Conservation (phyloP, 92 coral and sea anemone genomes). For the Virgularia gustaviana region DNA sequence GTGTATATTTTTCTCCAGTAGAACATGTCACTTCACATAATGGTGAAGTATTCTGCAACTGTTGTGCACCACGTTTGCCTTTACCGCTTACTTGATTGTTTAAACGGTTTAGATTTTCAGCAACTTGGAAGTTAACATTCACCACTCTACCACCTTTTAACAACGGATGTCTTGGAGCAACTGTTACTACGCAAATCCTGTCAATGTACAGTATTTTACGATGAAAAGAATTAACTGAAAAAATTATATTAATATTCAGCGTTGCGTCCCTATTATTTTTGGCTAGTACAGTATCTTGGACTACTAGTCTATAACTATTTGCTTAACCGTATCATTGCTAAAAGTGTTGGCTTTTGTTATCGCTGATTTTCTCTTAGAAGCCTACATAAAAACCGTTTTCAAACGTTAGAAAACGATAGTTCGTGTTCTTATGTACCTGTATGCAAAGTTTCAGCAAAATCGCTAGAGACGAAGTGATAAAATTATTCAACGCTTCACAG, state of each 20-base stretch:
- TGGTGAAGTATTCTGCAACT: constrained; percentile 59
- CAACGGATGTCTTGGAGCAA: constrained; percentile 76
- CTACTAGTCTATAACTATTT: too few relatives aligned
- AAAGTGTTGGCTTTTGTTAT: too few relatives aligned
- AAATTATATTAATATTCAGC: neutral
- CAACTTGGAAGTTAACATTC: constrained; percentile 77
- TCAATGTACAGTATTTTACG: neutral
- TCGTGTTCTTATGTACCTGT: too few relatives aligned
- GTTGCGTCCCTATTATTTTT: too few relatives aligned
- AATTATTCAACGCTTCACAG: too few relatives aligned
- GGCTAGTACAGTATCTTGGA: too few relatives aligned
- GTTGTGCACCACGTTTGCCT: constrained; percentile 86
- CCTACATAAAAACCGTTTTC: too few relatives aligned
- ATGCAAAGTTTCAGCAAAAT: too few relatives aligned
- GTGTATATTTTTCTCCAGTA: constrained; percentile 67
- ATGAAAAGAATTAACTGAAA: neutral
- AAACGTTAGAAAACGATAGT: too few relatives aligned
- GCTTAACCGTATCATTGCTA: too few relatives aligned
- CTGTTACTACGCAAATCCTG: constrained; percentile 88
- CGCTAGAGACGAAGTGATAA: too few relatives aligned
- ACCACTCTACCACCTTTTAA: constrained; percentile 55
- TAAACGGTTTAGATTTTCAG: constrained; percentile 74
- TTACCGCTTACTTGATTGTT: constrained; percentile 92
- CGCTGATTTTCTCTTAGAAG: too few relatives aligned
- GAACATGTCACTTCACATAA: constrained; percentile 79